Base-by-base conservation (phyloP, 2,113 vertebrate genomes). In the Callaeas wilsoni region DNA sequence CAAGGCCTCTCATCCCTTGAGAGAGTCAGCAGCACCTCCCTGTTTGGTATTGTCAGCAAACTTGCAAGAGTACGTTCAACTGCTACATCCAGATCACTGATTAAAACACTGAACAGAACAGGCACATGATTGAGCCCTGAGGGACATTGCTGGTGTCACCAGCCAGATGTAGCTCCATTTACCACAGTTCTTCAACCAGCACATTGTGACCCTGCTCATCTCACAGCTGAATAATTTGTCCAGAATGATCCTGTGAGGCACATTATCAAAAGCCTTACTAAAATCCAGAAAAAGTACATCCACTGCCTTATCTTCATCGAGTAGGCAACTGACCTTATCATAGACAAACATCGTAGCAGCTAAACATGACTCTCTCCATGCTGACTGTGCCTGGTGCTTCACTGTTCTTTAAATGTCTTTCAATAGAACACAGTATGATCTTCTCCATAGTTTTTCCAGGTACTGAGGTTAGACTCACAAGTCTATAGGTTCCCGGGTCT, bases 81-180 rank as follows among this genome's bases (percentile, higher is more conserved):
- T 41, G 5, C 30, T 42, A 9, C 10, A 53, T 37, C 22, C 39
- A n/a, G 16, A 7, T 25, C 29, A 29, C 21, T 21, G 49, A 29
- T 16, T 29, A 46, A 57, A 57, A 18, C 33, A 32, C 8, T 21
- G 68, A 63, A 32, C 4, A 44, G 33, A 62, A 32, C 33, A 57
- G 32, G 3, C 6, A 16, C 32, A 23, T 13, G 46, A n/a, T 0
- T n/a, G 35, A 78, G 32, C 6, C 30, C 46, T n/a, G 23, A 70
- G 55, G 32, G 56, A 52, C 46, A 35, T 0, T 25, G 29, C 32
- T 60, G 46, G 12, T 52, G 25, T 35, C 32, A 42, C 25, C 44
- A 70, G 32, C 10, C 39, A 71, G 8, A 32, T 26, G 21, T 11
- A 62, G 4, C 13, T 5, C 21, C 56, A 44, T 32, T 44, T 26